These are phyloP conservation scores for Semaprochilodus insignis DNA, from an alignment of 2,797 vertebrate genomes.

Conservation along the genomic window DNA sequence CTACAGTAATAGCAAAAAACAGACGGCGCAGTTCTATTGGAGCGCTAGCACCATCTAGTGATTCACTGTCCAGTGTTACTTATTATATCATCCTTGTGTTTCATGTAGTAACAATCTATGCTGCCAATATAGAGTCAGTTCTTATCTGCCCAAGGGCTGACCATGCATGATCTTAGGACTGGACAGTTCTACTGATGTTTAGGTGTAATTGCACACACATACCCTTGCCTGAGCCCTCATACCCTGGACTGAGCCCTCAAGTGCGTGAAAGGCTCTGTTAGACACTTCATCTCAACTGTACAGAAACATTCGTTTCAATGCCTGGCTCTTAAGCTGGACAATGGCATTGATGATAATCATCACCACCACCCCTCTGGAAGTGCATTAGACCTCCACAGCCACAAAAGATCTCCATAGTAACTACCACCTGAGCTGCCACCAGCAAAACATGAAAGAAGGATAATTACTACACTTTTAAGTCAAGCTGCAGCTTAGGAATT, in stretches of 20 bases:
- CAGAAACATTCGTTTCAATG: not conserved
- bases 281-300: not conserved
- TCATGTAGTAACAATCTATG: not conserved
- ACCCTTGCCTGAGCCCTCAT: not conserved
- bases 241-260: not conserved
- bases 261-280: not conserved
- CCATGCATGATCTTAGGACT: not conserved
- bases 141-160: not conserved
- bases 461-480: conserved; percentile 21
- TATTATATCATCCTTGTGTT: not conserved
- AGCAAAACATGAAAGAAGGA: conserved; percentile 5
- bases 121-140: not conserved
- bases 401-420: conserved; percentile 62
- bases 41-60: conserved; percentile 45
- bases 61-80: not conserved
- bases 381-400: conserved; percentile 28
- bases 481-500: not conserved
- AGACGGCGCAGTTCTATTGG: not conserved
- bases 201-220: not conserved
- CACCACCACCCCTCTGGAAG: conserved; percentile 11
- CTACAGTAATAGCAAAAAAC: not conserved
- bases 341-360: conserved; percentile 40
- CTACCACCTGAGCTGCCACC: conserved; percentile 44
- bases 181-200: not conserved
- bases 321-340: not conserved